phyloP scores from a whole-genome alignment of 1,140 invertebrate genomes.

The Ceratina australensis region DNA sequence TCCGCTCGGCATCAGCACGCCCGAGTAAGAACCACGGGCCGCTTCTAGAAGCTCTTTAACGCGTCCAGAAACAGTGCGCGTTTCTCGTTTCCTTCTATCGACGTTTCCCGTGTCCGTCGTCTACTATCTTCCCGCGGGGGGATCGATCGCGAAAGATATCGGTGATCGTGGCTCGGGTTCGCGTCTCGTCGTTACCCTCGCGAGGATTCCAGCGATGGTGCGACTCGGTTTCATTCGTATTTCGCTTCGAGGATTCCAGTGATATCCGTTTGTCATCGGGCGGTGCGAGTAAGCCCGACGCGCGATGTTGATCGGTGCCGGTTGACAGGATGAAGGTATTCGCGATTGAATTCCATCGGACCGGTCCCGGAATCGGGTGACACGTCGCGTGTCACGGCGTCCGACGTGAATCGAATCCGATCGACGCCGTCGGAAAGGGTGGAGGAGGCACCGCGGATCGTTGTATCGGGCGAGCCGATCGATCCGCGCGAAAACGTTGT shows the following conservation, averaged over 20 bases:
- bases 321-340: background rate
- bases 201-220: no score
- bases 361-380: conserved; percentile 4
- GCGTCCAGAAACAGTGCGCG: conserved; percentile 19
- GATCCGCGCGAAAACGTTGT: conserved; percentile 27
- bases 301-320: background rate
- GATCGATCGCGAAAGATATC: no score
- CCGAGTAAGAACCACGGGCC: conserved; percentile 48
- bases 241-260: background rate
- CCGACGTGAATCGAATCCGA: conserved; percentile 25
- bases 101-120: no score
- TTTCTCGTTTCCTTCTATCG: background rate
- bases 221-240: no score
- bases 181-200: no score
- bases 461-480: no score
- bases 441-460: no score
- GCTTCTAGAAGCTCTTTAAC: conserved; percentile 46
- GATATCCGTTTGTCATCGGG: background rate
- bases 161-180: no score
- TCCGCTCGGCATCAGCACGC: conserved; percentile 65
- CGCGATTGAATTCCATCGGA: background rate
- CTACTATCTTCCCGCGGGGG: no score
- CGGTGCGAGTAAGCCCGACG: background rate
- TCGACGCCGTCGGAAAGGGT: conserved; percentile 1
- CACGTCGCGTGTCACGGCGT: conserved; percentile 39